Conservation (phyloP, 2,113 vertebrate genomes). For the Poecile atricapillus region DNA sequence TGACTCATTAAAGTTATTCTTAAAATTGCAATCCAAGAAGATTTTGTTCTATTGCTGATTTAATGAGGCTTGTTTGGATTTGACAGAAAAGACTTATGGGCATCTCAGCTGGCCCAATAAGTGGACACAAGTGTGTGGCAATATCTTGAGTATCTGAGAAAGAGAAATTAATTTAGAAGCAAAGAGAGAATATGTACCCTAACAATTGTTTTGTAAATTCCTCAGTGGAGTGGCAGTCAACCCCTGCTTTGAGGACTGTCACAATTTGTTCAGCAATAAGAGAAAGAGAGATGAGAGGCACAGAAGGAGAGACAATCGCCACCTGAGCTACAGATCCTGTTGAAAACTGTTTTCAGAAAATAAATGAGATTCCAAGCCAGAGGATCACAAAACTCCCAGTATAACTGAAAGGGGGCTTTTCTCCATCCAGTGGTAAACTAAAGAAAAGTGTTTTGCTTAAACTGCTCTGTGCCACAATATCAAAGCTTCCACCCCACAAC, state of each 20-base stretch:
- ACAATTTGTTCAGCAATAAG: not conserved
- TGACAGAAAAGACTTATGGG: not conserved
- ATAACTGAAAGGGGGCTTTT: not conserved
- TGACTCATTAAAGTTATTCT: not conserved
- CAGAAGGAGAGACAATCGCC: not conserved
- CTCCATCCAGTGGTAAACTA: not conserved
- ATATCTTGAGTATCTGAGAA: not conserved
- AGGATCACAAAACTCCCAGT: not conserved
- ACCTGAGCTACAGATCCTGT: not conserved
- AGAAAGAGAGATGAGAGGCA: not conserved
- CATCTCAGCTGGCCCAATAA: not conserved
- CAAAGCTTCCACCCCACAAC: not conserved
- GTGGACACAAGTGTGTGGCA: too few relatives aligned
- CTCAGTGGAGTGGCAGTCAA: not conserved
- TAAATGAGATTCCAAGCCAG: not conserved
- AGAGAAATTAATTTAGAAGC: not conserved
- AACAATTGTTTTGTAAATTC: not conserved
- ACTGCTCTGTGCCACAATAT: not conserved
- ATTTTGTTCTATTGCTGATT: not conserved
- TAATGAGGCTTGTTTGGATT: not conserved
- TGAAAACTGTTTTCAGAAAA: not conserved
- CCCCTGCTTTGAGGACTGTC: not conserved
- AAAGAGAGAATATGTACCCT: not conserved
- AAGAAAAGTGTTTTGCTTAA: not conserved
- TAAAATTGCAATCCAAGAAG: not conserved